phyloP scores from a whole-genome alignment of 1,140 invertebrate species.

The Panulirus ornatus region DNA sequence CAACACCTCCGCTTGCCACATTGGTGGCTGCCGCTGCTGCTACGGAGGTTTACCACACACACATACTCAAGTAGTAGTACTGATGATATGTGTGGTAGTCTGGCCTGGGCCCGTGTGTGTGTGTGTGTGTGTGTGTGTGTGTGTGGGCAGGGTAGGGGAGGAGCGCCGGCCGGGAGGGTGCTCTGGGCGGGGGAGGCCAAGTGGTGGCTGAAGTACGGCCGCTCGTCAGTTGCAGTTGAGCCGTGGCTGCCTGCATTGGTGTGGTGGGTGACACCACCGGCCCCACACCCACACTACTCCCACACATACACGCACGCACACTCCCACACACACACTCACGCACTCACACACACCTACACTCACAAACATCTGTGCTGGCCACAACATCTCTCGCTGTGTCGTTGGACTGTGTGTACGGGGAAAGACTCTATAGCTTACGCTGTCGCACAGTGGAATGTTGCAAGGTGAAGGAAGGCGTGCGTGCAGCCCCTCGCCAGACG shows the following conservation, averaged over 20 bases:
- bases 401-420: too few species aligned
- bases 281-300: background rate
- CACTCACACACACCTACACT: too few species aligned
- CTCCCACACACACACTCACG: too few species aligned
- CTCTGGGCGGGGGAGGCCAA: background rate
- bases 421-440: too few species aligned
- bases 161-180: too few species aligned
- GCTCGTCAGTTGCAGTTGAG: slow-evolving; percentile 53
- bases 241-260: slow-evolving; percentile 57
- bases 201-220: background rate
- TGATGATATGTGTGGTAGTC: background rate
- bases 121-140: background rate
- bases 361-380: too few species aligned
- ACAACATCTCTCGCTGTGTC: too few species aligned
- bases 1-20: background rate
- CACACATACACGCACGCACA: background rate
- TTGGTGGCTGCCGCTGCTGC: background rate
- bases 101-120: background rate
- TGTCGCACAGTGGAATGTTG: too few species aligned
- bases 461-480: too few species aligned
- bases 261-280: background rate
- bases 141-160: slow-evolving; percentile 22
- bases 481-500: too few species aligned
- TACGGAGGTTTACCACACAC: background rate
- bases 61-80: background rate